Base-by-base conservation (phyloP, 2,888 invertebrate genomes). In the Drosophila suboccidentalis region DNA sequence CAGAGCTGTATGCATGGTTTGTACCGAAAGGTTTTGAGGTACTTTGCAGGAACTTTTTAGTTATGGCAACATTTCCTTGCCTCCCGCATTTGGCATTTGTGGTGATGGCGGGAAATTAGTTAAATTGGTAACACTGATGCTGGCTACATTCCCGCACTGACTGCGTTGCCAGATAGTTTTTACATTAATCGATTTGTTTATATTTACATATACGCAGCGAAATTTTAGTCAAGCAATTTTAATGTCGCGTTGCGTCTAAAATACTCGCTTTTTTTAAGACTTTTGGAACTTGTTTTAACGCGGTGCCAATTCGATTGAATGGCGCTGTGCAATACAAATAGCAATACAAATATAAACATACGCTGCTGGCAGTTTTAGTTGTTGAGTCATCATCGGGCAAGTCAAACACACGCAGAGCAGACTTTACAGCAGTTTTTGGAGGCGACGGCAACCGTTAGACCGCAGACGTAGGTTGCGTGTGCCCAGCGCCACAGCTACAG, bases 381-480 rank as follows among this genome's bases (percentile, higher is more conserved):
- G 84, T 85, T 85, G 85, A 85, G 85, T 85, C 85, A 85, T 86
- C 88, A 81, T 63, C 50, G 34, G 41, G 29, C 41, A 57, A 61
- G 50, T 34, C 54, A 79, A 66, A 63, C 36, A 63, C 50, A 43
- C 67, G 22, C 65, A 62, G 39, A 75, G 74, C 54, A 44, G 22
- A 13, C 64, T 61, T 61, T 66, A 39, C 61, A 70, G 65, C 60
- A 63, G 74, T 71, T 74, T 74, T 77, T 74, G 80, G 71, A 61
- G 59, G 50, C 55, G 47, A 65, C 50, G 46, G 58, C 38, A 58
- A 71, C 43, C 76, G 61, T 82, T 82, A 68, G 54, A 73, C 60
- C 65, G 66, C 64, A 66, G 44, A 66, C 77, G 53, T 61, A 46
- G 63, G 46, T 77, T 77, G 72, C 77, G 75, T 77, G 78, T 59